Evolutionary conservation across 2,113 vertebrate genomes (phyloP), one percentile per base, ranked within the genome.

Genomic region (Pterocles burchelli): DNA sequence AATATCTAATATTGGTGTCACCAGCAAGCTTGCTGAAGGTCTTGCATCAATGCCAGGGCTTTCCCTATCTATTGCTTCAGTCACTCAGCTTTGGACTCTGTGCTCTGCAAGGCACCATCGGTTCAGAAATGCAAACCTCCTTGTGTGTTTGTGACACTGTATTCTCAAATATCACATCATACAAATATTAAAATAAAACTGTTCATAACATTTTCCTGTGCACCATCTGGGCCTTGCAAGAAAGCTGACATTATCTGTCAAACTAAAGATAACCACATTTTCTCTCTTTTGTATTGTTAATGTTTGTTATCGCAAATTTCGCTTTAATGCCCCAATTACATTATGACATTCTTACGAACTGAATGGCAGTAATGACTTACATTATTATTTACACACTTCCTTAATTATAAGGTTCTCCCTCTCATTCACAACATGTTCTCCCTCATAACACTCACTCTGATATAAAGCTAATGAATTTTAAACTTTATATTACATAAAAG

Each of bases 381-480:
- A 98, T 98, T 97, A 98, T 98, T 98, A 98, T 98, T 98, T 98
- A 98, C 98, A 97, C 97, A 97, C 97, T 97, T 98, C 91, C 97
- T 97, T 98, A 98, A 98, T 98, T 98, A 98, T 97, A 98, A 97
- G 97, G 96, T 95, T 97, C 96, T 98, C 97, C 97, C 97, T 93
- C 86, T 93, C 96, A 96, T 97, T 95, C 96, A 88, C 95, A 96
- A 97, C 96, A 97, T 95, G 93, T 90, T 96, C 88, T 80, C 95
- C 86, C 88, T 95, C 95, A 51, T 96, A 95, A 89, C 94, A 93
- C 76, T 96, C 52, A 38, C 91, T 97, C 96, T 65, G 92, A 96
- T 96, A 97, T 95, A 97, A 97, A 96, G 95, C 97, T 98, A 98
- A 97, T 98, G 95, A 97, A 94, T 96, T 97, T 97, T 97, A 96